Evolutionary conservation across 2,888 invertebrate species (phyloP).

Genomic region (Aelia acuminata): DNA sequence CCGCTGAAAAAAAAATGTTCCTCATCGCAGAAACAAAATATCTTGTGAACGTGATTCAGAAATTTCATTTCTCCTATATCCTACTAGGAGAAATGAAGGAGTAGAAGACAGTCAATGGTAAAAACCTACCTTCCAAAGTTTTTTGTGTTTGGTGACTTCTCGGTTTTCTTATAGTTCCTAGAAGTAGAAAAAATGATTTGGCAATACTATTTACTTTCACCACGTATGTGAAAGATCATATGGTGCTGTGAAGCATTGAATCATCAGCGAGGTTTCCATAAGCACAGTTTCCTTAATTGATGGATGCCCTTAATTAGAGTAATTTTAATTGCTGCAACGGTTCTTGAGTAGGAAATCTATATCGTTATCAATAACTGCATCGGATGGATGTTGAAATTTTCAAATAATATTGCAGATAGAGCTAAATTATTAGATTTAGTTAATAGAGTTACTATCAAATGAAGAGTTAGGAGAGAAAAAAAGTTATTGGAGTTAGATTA

Average conservation of each 20-base stretch:
- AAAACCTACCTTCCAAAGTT: not conserved
- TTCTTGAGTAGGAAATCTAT: not conserved
- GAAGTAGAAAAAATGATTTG: conserved; percentile 2
- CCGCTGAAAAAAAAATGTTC: too few species aligned
- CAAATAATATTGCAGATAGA: not conserved
- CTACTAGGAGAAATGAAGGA: too few species aligned
- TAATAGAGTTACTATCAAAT: too few species aligned
- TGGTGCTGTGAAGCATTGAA: not conserved
- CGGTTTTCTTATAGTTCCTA: not conserved
- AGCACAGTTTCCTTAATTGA: not conserved
- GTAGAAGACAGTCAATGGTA: not conserved
- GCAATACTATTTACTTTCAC: not conserved
- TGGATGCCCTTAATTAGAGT: not conserved
- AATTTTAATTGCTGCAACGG: not conserved
- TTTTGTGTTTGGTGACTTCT: not conserved
- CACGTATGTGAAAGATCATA: conserved; percentile 5
- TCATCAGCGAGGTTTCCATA: not conserved
- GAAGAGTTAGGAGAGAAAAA: too few species aligned
- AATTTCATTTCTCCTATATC: not conserved
- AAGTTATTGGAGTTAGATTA: too few species aligned
- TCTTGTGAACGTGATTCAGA: not conserved
- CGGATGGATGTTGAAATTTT: not conserved
- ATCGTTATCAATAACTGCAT: not conserved
- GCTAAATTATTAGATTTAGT: too few species aligned
- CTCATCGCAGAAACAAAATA: too few species aligned